Conservation (phyloP, 2,888 invertebrate genomes). For the Sialis lutaria region DNA sequence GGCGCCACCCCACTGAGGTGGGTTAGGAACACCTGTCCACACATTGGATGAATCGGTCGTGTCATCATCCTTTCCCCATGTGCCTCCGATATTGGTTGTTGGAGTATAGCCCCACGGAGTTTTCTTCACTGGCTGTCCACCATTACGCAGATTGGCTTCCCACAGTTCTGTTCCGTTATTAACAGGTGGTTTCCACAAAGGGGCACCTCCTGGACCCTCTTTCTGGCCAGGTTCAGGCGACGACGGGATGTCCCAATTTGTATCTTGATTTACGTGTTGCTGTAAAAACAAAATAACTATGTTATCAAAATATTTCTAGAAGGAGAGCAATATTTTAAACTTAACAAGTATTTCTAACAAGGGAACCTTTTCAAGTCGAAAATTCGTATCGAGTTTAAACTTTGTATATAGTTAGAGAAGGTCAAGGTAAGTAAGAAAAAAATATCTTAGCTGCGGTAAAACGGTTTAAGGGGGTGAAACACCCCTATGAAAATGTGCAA, state of each 20-base stretch:
- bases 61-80: conserved; percentile 90
- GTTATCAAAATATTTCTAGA: too few species aligned
- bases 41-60: conserved; percentile 66
- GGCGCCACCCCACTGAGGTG: conserved; percentile 49
- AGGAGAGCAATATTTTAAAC: too few species aligned
- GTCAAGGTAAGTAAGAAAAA: too few species aligned
- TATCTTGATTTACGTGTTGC: conserved; percentile 89
- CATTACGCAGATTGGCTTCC: conserved; percentile 82
- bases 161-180: conserved; percentile 85
- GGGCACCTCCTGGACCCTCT: conserved; percentile 34
- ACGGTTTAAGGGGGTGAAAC: too few species aligned
- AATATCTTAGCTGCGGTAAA: too few species aligned
- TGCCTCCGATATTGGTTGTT: conserved; percentile 79
- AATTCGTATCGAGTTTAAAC: too few species aligned
- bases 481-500: too few species aligned
- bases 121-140: conserved; percentile 72
- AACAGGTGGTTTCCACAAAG: conserved; percentile 73
- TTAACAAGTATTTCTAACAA: too few species aligned
- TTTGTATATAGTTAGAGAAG: too few species aligned
- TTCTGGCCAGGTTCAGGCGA: conserved; percentile 68
- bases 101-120: conserved; percentile 90
- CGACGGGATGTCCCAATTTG: conserved; percentile 82
- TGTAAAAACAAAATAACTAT: conserved; percentile 26
- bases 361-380: too few species aligned
- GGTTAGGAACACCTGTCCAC: conserved; percentile 67